A percentile compares a stretch with the other conserved stretches of the same genome.
These are phyloP conservation scores for Candidula unifasciata DNA, from an alignment of 2,888 invertebrate genomes.

Conservation along the genomic window DNA sequence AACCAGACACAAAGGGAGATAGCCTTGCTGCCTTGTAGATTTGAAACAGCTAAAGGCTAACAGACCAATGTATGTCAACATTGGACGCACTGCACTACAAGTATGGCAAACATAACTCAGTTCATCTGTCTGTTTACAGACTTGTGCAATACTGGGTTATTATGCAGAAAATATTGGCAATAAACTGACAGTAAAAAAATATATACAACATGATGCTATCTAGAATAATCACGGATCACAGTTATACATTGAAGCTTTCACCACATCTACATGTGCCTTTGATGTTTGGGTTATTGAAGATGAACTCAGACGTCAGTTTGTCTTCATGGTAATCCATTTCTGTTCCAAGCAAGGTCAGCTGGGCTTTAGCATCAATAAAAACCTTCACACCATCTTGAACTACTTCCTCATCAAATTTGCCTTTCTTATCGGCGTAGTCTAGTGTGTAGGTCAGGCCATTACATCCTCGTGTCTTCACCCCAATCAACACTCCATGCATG, in stretches of 20 bases:
- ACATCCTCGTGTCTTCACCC: conserved; percentile 97
- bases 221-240: neutral
- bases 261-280: conserved; percentile 99
- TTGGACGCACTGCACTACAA: too few species aligned
- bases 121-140: neutral
- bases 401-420: conserved; percentile 97
- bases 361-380: conserved; percentile 97
- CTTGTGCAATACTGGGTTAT: neutral
- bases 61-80: too few species aligned
- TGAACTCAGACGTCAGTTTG: conserved; percentile 95
- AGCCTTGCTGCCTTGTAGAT: too few species aligned
- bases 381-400: conserved; percentile 92
- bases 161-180: neutral
- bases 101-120: too few species aligned
- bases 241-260: conserved; percentile 95
- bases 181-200: neutral
- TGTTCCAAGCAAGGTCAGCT: conserved; percentile 95
- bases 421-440: conserved; percentile 93
- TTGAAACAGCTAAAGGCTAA: too few species aligned
- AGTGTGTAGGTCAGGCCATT: conserved; percentile 98
- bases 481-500: conserved; percentile 92
- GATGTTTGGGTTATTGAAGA: conserved; percentile 99
- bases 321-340: conserved; percentile 98
- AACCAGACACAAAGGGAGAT: too few species aligned
- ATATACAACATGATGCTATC: neutral